These are phyloP conservation scores for Thermophis baileyi DNA, from an alignment of 2,113 vertebrate species.

Conservation along the genomic window DNA sequence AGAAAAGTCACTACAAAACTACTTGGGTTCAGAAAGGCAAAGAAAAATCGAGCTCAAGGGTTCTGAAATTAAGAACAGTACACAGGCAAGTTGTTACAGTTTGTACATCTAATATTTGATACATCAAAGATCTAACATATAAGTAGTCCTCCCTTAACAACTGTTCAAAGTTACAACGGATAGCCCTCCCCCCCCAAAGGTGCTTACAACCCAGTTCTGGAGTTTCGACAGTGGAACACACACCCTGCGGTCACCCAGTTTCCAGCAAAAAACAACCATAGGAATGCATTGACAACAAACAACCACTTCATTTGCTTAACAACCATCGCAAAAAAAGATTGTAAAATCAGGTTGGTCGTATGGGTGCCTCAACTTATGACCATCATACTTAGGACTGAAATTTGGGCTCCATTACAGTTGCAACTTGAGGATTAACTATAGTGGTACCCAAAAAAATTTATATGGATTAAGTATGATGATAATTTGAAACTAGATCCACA, in stretches of 20 bases:
- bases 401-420: background rate
- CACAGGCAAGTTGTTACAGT: conserved; percentile 77
- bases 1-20: conserved; percentile 89
- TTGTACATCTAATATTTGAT: background rate
- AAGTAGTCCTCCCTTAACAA: background rate
- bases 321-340: background rate
- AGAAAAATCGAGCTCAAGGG: conserved; percentile 88
- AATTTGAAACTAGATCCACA: background rate
- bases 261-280: background rate
- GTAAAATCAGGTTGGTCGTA: background rate
- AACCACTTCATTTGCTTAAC: background rate
- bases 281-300: background rate
- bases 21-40: conserved; percentile 84
- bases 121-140: too few species aligned
- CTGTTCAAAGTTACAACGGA: background rate
- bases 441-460: background rate
- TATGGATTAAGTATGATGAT: background rate
- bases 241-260: background rate
- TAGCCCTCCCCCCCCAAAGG: background rate
- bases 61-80: conserved; percentile 81
- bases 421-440: background rate
- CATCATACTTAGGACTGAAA: background rate
- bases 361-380: background rate
- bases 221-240: background rate
- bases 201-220: background rate